Evolutionary conservation across 2,113 vertebrate genomes (phyloP).

Genomic region (Plotosus lineatus): DNA sequence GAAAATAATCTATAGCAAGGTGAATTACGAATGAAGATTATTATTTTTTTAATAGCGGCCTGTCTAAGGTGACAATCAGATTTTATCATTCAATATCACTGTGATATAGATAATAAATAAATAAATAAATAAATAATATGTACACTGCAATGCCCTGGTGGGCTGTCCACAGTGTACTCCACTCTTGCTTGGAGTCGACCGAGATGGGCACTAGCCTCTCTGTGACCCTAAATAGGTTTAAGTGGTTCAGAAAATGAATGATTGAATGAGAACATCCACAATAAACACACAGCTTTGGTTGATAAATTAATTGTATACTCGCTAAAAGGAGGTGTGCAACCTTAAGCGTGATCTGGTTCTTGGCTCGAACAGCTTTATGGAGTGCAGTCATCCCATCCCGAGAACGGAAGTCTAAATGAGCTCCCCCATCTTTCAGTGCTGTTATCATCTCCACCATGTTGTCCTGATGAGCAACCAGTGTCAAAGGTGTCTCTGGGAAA

Average conservation of each 20-base stretch:
- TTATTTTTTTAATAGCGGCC: background rate
- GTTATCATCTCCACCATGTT: slow-evolving; percentile 76
- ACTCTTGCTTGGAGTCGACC: too few relatives aligned
- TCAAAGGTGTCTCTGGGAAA: slow-evolving; percentile 79
- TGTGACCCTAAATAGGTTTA: too few relatives aligned
- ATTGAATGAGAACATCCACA: too few relatives aligned
- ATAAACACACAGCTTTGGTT: background rate
- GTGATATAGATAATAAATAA: background rate
- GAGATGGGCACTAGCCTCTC: too few relatives aligned
- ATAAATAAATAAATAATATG: too few relatives aligned
- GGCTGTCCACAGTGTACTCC: too few relatives aligned
- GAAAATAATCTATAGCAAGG: background rate
- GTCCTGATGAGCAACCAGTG: slow-evolving; percentile 79
- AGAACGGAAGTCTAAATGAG: slow-evolving; percentile 85
- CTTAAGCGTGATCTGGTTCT: slow-evolving; percentile 80
- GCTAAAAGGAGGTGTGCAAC: slow-evolving; percentile 56
- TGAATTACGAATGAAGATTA: background rate
- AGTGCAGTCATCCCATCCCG: slow-evolving; percentile 84
- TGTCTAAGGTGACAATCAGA: background rate
- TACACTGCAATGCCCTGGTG: too few relatives aligned
- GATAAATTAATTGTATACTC: background rate
- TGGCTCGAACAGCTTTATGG: slow-evolving; percentile 80
- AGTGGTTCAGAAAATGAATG: too few relatives aligned
- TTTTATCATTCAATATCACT: background rate
- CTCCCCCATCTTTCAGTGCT: slow-evolving; percentile 78